Conservation (phyloP, 1,140 invertebrate species). For the Ruditapes philippinarum region DNA sequence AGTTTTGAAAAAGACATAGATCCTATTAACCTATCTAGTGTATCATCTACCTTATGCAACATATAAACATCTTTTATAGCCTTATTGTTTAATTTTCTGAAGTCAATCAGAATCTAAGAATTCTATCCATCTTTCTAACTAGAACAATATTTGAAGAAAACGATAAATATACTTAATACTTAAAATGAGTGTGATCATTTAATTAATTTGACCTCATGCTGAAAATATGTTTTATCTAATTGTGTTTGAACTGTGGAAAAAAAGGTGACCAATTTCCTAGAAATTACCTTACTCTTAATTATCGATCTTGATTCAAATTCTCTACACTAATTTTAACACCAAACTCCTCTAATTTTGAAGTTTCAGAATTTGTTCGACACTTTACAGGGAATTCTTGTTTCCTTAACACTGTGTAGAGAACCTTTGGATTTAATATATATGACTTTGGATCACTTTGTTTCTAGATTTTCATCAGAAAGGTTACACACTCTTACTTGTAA, state of each 20-base stretch:
- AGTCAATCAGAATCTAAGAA: background rate
- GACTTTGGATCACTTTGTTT: too few relatives aligned
- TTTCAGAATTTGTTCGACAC: background rate
- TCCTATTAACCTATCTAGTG: background rate
- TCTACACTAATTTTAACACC: too few relatives aligned
- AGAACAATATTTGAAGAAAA: too few relatives aligned
- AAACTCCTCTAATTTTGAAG: too few relatives aligned
- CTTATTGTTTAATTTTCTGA: background rate
- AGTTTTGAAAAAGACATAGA: background rate
- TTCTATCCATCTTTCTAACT: background rate
- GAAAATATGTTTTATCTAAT: background rate
- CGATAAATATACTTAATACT: background rate
- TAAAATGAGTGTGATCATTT: background rate
- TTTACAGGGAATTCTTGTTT: too few relatives aligned
- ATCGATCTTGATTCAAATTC: background rate
- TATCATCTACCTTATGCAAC: background rate
- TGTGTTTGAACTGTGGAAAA: background rate
- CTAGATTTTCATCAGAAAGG: too few relatives aligned
- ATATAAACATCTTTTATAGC: background rate
- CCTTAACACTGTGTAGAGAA: background rate
- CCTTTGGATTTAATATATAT: background rate
- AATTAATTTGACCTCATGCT: background rate
- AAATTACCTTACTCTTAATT: background rate
- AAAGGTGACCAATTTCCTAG: background rate
- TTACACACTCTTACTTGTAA: background rate